phyloP scores from a whole-genome alignment of 2,113 vertebrate species.

The Phyllostomus hastatus region DNA sequence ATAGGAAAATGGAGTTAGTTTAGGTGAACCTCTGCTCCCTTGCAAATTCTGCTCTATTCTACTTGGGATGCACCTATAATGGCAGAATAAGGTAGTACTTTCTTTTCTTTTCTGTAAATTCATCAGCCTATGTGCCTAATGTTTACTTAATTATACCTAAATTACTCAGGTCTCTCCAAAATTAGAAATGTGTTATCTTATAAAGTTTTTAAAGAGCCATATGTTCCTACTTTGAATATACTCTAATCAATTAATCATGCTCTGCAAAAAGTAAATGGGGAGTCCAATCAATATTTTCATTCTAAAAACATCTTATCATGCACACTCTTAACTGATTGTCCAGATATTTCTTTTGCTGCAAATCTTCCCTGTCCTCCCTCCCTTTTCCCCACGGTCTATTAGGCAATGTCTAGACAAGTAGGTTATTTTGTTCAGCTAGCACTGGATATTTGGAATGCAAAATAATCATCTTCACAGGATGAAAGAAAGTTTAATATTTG shows the following conservation, averaged over 20 bases:
- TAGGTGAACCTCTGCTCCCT: background rate
- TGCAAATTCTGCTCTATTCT: background rate
- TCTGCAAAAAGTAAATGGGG: background rate
- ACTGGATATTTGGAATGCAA: constrained; percentile 41
- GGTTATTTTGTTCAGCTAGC: constrained; percentile 38
- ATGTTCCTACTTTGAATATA: background rate
- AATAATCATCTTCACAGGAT: constrained; percentile 48
- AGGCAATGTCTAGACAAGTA: constrained; percentile 79
- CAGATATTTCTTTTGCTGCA: constrained; percentile 61
- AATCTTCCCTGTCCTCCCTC: background rate
- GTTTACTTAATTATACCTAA: background rate
- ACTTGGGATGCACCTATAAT: background rate
- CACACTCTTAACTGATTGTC: constrained; percentile 61
- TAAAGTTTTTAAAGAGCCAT: background rate
- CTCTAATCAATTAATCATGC: background rate
- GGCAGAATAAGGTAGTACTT: background rate
- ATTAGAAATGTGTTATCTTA: background rate
- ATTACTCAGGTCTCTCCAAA: background rate
- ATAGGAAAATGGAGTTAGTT: background rate
- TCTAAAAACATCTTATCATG: constrained; percentile 51
- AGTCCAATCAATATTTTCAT: background rate
- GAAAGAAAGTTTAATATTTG: constrained; percentile 26
- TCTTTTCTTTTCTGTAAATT: background rate
- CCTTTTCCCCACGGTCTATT: constrained; percentile 57
- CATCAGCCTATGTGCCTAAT: background rate